Conservation (phyloP, 2,113 vertebrate species). For the Motacilla alba region DNA sequence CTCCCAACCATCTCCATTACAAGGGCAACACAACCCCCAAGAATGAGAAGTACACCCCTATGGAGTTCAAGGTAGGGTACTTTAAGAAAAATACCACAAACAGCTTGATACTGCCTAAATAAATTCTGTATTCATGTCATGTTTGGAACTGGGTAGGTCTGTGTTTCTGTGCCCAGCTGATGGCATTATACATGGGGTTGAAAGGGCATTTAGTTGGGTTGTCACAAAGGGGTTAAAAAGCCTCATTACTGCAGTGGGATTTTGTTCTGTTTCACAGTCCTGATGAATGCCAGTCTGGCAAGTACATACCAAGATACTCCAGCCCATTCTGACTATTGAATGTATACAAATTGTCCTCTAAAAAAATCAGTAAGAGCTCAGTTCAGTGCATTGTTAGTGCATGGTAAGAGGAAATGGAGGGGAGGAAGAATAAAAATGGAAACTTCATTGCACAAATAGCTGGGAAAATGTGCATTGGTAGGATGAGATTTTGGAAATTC, state of each 20-base stretch:
- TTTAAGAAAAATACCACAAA: neutral
- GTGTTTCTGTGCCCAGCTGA: slow-evolving; percentile 3
- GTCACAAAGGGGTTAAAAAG: slow-evolving; percentile 10
- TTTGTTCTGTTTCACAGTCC: slow-evolving; percentile 25
- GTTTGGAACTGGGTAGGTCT: neutral
- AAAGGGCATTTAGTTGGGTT: neutral
- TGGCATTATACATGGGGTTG: neutral
- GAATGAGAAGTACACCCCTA: slow-evolving; percentile 98
- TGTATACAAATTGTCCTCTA: neutral
- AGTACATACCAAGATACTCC: neutral
- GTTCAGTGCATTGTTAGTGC: slow-evolving; percentile 7
- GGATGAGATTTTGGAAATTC: neutral
- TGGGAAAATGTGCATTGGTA: neutral
- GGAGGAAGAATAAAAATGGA: slow-evolving; percentile 53
- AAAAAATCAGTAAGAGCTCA: slow-evolving; percentile 12
- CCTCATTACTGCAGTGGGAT: slow-evolving; percentile 12
- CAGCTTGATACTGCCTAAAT: neutral
- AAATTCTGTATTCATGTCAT: neutral
- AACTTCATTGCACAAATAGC: slow-evolving; percentile 15
- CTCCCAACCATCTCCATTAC: slow-evolving; percentile 97
- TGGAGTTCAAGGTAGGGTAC: slow-evolving; percentile 95
- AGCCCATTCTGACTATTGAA: slow-evolving; percentile 25
- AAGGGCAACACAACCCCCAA: slow-evolving; percentile 96
- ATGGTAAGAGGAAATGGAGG: slow-evolving; percentile 22
- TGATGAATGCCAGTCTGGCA: slow-evolving; percentile 24